These are phyloP conservation scores for Drosophila aldrichi DNA, from an alignment of 2,888 invertebrate genomes.

Conservation along the genomic window DNA sequence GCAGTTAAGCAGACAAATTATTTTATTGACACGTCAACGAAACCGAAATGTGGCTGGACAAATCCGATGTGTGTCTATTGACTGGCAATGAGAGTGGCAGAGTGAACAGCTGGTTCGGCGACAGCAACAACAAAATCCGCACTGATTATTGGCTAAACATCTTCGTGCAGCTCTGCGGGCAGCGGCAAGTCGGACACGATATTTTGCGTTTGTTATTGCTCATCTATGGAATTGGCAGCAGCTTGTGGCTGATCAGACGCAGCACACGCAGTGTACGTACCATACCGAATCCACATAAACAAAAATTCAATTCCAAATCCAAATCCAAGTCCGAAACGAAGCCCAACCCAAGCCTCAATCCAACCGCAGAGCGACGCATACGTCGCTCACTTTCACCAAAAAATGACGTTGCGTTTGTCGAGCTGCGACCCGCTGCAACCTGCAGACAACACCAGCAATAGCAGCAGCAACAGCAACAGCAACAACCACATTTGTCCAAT, in stretches of 20 bases:
- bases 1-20: constrained; percentile 29
- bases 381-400: constrained; percentile 72
- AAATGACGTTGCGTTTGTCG: constrained; percentile 71
- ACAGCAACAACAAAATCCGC: constrained; percentile 14
- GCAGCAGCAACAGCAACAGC: constrained; percentile 23
- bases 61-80: constrained; percentile 51
- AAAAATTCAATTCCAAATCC: constrained; percentile 35
- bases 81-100: constrained; percentile 50
- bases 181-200: constrained; percentile 62
- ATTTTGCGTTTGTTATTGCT: constrained; percentile 81
- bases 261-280: constrained; percentile 75
- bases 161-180: constrained; percentile 60
- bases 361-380: constrained; percentile 16
- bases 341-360: constrained; percentile 56
- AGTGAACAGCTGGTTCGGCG: constrained; percentile 40
- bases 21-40: constrained; percentile 13
- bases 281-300: constrained; percentile 25
- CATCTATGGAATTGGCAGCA: constrained; percentile 74
- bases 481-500: constrained; percentile 67
- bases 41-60: constrained; percentile 54
- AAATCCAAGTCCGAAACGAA: constrained; percentile 24
- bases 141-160: constrained; percentile 63
- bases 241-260: constrained; percentile 70
- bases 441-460: constrained; percentile 43
- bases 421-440: constrained; percentile 63